These are phyloP conservation scores for Strigamia transsilvanica DNA, from an alignment of 2,888 invertebrate species.

Conservation along the genomic window DNA sequence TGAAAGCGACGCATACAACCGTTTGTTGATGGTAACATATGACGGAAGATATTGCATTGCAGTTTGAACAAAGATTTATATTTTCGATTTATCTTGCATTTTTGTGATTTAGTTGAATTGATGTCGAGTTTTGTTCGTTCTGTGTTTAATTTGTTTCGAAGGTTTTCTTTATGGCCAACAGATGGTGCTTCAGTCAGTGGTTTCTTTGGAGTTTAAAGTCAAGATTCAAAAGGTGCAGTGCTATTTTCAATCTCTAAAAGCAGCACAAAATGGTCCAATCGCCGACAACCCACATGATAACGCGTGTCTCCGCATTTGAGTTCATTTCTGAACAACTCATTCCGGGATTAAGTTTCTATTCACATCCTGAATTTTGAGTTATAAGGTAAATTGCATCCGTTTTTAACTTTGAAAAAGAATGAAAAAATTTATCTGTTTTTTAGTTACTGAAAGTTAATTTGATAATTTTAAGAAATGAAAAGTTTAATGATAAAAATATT, in stretches of 20 bases:
- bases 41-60: too few species aligned
- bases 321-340: neutral
- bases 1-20: too few species aligned
- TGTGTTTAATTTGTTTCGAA: neutral
- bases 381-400: neutral
- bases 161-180: neutral
- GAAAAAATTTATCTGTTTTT: neutral
- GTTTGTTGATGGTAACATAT: too few species aligned
- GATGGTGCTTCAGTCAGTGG: neutral
- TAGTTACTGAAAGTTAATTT: too few species aligned
- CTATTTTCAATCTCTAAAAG: neutral
- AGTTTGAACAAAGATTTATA: too few species aligned
- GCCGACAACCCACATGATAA: neutral
- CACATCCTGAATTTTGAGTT: neutral
- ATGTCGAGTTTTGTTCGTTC: too few species aligned
- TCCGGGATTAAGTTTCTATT: constrained; percentile 4
- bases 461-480: too few species aligned
- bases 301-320: neutral
- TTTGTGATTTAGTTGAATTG: too few species aligned
- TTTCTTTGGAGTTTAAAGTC: neutral
- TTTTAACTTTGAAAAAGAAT: neutral
- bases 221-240: neutral
- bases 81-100: too few species aligned
- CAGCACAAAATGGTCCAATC: neutral
- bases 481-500: too few species aligned